These are phyloP conservation scores for Drosophila mimica DNA, from an alignment of 2,888 invertebrate species.

Conservation along the genomic window DNA sequence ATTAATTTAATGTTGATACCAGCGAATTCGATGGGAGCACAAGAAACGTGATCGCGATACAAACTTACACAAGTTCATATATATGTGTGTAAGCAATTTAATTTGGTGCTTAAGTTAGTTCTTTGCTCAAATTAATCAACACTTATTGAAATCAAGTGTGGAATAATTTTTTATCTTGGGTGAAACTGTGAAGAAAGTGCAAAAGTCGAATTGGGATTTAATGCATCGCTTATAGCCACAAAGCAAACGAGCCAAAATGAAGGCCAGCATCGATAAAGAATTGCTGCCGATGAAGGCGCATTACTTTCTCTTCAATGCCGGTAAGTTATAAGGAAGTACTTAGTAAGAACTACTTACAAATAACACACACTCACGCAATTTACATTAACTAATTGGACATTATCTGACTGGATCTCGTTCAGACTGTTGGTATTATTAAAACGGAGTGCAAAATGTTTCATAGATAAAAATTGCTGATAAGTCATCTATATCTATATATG, in stretches of 20 bases:
- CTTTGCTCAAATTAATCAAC: constrained; percentile 14
- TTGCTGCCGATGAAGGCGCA: constrained; percentile 94
- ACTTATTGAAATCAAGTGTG: constrained; percentile 19
- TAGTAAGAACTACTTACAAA: background rate
- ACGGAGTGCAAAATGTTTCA: background rate
- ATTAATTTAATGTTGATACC: constrained; percentile 27
- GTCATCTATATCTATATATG: background rate
- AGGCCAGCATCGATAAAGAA: constrained; percentile 88
- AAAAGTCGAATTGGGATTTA: constrained; percentile 15
- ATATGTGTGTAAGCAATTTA: constrained; percentile 3
- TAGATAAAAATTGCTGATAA: constrained; percentile 32
- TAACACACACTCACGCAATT: background rate
- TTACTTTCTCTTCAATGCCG: constrained; percentile 95
- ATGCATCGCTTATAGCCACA: constrained; percentile 19
- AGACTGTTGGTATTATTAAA: background rate
- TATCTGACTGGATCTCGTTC: constrained; percentile 7
- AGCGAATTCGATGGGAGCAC: constrained; percentile 28
- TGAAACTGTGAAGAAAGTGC: background rate
- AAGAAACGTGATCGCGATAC: constrained; percentile 65
- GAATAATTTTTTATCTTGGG: constrained; percentile 5
- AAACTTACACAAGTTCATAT: constrained; percentile 8
- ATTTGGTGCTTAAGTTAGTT: constrained; percentile 19
- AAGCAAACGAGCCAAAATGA: constrained; percentile 67
- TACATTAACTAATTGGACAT: background rate
- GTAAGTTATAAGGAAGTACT: constrained; percentile 85